These are phyloP conservation scores for Brenthis ino DNA, from an alignment of 2,888 invertebrate genomes.

Conservation along the genomic window DNA sequence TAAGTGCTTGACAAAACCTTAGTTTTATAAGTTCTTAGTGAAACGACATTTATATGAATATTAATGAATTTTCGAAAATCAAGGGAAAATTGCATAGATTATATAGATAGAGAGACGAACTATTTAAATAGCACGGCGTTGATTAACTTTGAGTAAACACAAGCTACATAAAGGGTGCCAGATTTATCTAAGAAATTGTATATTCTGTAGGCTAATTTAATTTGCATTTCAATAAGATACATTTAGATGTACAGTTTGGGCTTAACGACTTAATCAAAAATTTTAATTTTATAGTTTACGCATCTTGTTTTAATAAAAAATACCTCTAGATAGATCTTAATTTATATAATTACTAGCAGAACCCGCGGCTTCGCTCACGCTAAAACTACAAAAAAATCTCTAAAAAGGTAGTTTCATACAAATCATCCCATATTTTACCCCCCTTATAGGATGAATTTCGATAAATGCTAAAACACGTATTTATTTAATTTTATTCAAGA, in stretches of 20 bases:
- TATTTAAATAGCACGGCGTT: constrained; percentile 36
- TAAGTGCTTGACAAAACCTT: too few relatives aligned
- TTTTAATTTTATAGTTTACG: not conserved
- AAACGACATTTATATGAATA: constrained; percentile 16
- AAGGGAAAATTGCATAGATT: constrained; percentile 30
- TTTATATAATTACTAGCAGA: too few relatives aligned
- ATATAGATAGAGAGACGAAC: constrained; percentile 21
- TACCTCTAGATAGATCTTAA: too few relatives aligned
- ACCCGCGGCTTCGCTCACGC: too few relatives aligned
- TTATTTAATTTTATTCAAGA: too few relatives aligned
- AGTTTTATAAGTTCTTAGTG: not conserved
- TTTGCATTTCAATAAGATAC: constrained; percentile 16
- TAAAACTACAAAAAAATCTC: too few relatives aligned
- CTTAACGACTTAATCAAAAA: constrained; percentile 2
- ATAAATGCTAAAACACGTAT: too few relatives aligned
- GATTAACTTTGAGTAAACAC: constrained; percentile 38
- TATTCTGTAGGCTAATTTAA: constrained; percentile 20
- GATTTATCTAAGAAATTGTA: constrained; percentile 31
- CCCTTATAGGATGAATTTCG: too few relatives aligned
- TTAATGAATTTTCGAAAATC: constrained; percentile 26
- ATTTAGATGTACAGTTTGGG: constrained; percentile 10
- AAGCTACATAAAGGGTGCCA: constrained; percentile 36
- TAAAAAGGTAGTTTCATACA: too few relatives aligned
- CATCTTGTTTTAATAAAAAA: too few relatives aligned
- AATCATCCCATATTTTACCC: too few relatives aligned